These are phyloP conservation scores for Leptocoma aspasia DNA, from an alignment of 2,113 vertebrate genomes.

Conservation along the genomic window DNA sequence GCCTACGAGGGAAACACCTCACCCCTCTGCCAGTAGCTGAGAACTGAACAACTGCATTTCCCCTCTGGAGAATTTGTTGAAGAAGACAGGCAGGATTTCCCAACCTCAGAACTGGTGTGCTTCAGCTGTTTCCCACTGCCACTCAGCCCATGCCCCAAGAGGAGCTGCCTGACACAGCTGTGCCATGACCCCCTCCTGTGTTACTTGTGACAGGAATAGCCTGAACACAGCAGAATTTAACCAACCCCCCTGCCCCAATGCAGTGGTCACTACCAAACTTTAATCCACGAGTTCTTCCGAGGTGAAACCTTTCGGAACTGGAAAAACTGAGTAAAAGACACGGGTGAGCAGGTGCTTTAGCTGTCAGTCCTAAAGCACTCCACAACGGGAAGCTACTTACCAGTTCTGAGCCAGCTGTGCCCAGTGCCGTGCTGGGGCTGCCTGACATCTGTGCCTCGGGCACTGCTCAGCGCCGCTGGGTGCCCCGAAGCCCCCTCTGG, in stretches of 20 bases:
- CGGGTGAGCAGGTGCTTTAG: neutral
- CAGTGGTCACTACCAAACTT: rapidly evolving
- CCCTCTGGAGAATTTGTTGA: neutral
- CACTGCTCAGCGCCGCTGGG: neutral
- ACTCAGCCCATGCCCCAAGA: neutral
- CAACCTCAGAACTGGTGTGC: rapidly evolving
- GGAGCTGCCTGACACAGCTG: neutral
- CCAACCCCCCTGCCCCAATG: neutral
- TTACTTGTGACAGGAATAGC: neutral
- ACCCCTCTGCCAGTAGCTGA: neutral
- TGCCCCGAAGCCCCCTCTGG: slow-evolving; percentile 51
- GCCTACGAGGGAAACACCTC: neutral
- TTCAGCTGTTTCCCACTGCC: neutral
- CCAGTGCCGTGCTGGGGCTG: neutral
- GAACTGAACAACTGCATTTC: neutral
- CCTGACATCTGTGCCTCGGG: neutral
- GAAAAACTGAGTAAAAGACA: neutral
- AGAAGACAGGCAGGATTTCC: neutral
- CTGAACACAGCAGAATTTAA: neutral
- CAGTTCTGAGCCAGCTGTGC: neutral
- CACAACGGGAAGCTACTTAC: slow-evolving; percentile 44
- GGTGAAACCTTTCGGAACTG: neutral
- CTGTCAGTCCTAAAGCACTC: neutral
- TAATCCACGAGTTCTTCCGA: rapidly evolving
- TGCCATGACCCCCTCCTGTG: neutral